A percentile compares a stretch with the other conserved stretches of the same genome.
Evolutionary conservation across 1,140 invertebrate species (phyloP).

Genomic region (Drosophila littoralis): DNA sequence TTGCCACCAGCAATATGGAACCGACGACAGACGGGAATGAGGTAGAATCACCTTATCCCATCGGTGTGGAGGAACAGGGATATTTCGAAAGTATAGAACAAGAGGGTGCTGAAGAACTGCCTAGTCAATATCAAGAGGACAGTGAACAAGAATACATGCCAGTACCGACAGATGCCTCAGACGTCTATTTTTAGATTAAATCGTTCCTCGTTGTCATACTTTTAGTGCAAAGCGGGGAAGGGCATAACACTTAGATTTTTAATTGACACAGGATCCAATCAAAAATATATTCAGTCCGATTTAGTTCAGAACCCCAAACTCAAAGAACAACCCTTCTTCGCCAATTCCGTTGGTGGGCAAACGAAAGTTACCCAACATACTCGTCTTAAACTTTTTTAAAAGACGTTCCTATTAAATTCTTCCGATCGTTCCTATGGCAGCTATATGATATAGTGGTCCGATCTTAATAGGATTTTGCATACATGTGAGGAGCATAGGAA

Average conservation of each 20-base stretch:
- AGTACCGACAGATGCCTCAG: no score
- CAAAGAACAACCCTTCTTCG: slow-evolving; percentile 6
- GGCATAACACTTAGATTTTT: neutral
- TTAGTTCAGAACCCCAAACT: slow-evolving; percentile 5
- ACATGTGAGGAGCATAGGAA: no score
- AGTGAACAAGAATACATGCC: neutral
- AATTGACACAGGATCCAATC: slow-evolving; percentile 8
- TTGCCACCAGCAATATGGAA: no score
- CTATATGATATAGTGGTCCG: no score
- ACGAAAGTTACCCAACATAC: slow-evolving; percentile 15
- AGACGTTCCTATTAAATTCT: neutral
- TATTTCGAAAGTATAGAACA: slow-evolving; percentile 9
- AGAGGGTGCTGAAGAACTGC: neutral
- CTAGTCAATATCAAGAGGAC: no score
- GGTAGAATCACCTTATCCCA: no score
- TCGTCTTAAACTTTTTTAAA: neutral
- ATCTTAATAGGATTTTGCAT: no score
- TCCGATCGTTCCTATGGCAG: no score
- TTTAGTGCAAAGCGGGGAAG: slow-evolving; percentile 10
- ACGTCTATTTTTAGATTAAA: no score
- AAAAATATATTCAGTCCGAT: slow-evolving; percentile 9
- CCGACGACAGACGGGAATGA: no score
- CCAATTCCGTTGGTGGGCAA: slow-evolving; percentile 14
- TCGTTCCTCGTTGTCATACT: slow-evolving; percentile 14
- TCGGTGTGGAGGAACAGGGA: neutral